Evolutionary conservation across 2,113 vertebrate species (phyloP).

Genomic region (Syngnathus scovelli): DNA sequence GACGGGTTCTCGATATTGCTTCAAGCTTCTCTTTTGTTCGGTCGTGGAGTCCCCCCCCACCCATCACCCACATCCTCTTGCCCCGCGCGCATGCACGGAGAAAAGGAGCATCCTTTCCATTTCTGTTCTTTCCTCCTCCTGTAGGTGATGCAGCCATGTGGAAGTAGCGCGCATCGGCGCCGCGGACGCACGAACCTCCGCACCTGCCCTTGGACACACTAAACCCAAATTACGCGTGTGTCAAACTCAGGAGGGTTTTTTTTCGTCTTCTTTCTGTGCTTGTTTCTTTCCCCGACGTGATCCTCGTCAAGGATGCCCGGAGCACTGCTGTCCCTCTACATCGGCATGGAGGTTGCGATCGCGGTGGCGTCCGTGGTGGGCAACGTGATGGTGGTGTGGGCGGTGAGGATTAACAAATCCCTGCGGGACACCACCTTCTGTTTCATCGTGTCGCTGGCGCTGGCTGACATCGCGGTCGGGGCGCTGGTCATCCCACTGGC

Average conservation of each 20-base stretch:
- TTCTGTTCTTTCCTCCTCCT: neutral
- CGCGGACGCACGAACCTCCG: neutral
- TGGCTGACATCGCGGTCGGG: slow-evolving; percentile 94
- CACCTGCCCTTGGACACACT: neutral
- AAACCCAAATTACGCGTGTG: neutral
- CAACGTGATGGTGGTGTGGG: slow-evolving; percentile 98
- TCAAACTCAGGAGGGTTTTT: neutral
- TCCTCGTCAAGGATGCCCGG: slow-evolving; percentile 70
- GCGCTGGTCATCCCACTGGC: slow-evolving; percentile 91
- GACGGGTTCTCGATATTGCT: neutral
- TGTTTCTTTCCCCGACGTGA: slow-evolving; percentile 8
- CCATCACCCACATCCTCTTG: neutral
- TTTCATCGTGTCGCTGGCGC: slow-evolving; percentile 91
- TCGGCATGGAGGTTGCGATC: slow-evolving; percentile 89
- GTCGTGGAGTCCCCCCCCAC: neutral
- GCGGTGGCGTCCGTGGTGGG: slow-evolving; percentile 88
- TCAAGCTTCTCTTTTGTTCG: neutral
- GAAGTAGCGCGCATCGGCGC: neutral
- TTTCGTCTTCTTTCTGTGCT: neutral
- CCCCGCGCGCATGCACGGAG: slow-evolving; percentile 1
- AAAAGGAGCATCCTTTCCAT: neutral
- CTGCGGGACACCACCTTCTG: slow-evolving; percentile 93
- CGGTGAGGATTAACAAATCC: slow-evolving; percentile 90
- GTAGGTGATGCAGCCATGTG: neutral
- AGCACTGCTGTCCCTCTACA: slow-evolving; percentile 77